These are phyloP conservation scores for Scelioninae gen. 2 DNA, from an alignment of 2,888 invertebrate species.

Conservation along the genomic window DNA sequence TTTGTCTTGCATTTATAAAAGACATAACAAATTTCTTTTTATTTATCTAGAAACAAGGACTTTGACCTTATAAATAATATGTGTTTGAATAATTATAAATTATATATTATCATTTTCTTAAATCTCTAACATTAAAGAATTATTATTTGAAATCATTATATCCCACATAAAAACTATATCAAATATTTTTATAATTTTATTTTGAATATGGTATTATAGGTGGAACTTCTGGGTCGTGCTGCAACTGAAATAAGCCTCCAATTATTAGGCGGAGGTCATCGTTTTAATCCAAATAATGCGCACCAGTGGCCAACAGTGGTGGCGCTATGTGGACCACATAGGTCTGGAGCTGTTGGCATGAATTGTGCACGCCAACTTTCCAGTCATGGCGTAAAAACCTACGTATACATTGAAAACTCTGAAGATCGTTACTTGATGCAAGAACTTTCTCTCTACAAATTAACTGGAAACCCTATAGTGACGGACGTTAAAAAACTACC, in stretches of 20 bases:
- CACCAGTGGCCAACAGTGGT: constrained; percentile 92
- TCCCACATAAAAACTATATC: no score
- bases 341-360: constrained; percentile 82
- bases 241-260: constrained; percentile 90
- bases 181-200: no score
- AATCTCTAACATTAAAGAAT: no score
- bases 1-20: no score
- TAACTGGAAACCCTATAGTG: constrained; percentile 80
- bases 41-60: no score
- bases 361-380: constrained; percentile 88
- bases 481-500: constrained; percentile 77
- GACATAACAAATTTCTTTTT: no score
- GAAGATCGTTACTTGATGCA: constrained; percentile 77
- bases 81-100: no score
- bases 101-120: no score
- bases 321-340: constrained; percentile 83
- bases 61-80: no score
- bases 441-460: constrained; percentile 82
- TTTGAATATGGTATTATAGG: no score
- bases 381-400: constrained; percentile 86
- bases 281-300: constrained; percentile 89
- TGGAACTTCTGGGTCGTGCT: constrained; percentile 88
- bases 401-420: constrained; percentile 78
- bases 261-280: constrained; percentile 88
- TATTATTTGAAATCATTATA: no score